A percentile compares a stretch with the other conserved stretches of the same genome.
phyloP scores from a whole-genome alignment of 1,140 invertebrate genomes.

The Brachionus sp. region DNA sequence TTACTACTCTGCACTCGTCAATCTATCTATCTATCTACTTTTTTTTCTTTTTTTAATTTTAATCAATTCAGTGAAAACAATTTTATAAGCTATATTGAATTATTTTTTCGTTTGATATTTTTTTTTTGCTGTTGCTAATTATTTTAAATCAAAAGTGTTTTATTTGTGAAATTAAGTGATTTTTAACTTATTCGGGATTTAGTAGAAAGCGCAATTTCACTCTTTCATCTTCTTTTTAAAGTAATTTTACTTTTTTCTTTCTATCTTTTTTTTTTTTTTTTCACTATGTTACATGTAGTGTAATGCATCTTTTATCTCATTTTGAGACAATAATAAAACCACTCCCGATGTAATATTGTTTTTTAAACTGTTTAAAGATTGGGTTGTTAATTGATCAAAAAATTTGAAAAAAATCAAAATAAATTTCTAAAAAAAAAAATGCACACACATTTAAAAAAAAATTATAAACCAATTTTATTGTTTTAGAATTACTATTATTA shows the following conservation, averaged over 20 bases:
- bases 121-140: neutral
- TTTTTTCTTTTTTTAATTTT: neutral
- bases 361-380: neutral
- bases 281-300: neutral
- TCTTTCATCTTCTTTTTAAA: neutral
- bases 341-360: slow-evolving; percentile 19
- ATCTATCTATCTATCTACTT: neutral
- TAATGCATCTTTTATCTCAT: slow-evolving; percentile 6
- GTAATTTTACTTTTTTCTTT: neutral
- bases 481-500: neutral
- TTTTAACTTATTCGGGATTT: slow-evolving; percentile 19
- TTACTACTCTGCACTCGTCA: too few species aligned
- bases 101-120: neutral
- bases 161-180: neutral
- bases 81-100: neutral
- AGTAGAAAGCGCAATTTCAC: slow-evolving; percentile 7
- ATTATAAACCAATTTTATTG: neutral
- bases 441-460: neutral
- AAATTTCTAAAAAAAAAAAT: neutral
- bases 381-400: neutral
- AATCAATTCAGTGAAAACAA: neutral
- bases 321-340: neutral
- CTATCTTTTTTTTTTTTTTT: neutral
- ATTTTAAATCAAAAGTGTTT: neutral
- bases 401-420: neutral